phyloP scores from a whole-genome alignment of 1,140 invertebrate species.

The Neodiprion pinetum region DNA sequence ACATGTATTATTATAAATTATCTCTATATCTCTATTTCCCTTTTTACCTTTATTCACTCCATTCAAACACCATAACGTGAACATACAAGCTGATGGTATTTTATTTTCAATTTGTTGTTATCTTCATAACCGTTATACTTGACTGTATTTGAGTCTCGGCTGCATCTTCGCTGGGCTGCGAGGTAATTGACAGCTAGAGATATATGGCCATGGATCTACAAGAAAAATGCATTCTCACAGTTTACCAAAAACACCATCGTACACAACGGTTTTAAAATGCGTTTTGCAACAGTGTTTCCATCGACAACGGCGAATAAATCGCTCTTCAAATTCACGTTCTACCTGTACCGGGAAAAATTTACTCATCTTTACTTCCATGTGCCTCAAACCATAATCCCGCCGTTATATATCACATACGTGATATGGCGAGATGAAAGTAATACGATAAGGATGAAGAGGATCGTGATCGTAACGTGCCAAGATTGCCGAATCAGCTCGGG shows the following conservation, averaged over 20 bases:
- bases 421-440: no score
- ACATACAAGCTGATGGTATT: neutral
- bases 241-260: neutral
- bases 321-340: no score
- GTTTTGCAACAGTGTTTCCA: no score
- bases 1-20: no score
- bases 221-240: constrained; percentile 29
- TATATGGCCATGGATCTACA: constrained; percentile 54
- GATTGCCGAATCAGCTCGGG: neutral
- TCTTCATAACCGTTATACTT: neutral
- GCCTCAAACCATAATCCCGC: no score
- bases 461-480: neutral
- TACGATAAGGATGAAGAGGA: neutral
- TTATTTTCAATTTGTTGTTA: no score
- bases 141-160: constrained; percentile 29
- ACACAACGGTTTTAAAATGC: no score
- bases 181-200: constrained; percentile 34
- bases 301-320: no score
- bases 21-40: no score
- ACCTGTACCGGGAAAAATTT: no score
- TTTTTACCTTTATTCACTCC: neutral
- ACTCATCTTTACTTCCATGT: no score
- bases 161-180: constrained; percentile 42
- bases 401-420: no score
- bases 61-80: neutral